A percentile compares a stretch with the other conserved stretches of the same genome.
phyloP scores from a whole-genome alignment of 1,140 invertebrate genomes.

The Eciton burchellii region DNA sequence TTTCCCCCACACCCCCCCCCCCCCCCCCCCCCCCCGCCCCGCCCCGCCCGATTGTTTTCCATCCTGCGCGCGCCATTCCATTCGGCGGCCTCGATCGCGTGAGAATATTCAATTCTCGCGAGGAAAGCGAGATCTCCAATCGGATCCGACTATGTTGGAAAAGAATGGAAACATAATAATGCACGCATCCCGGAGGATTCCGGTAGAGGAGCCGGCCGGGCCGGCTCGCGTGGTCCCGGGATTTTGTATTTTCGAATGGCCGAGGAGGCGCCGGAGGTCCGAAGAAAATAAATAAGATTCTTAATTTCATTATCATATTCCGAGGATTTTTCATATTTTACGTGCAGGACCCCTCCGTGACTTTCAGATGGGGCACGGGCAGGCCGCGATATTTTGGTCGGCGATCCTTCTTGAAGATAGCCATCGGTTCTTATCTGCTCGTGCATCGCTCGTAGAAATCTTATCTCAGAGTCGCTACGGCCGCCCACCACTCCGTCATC shows the following conservation, averaged over 20 bases:
- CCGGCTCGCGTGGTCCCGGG: neutral
- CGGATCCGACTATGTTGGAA: neutral
- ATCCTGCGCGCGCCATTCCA: too few relatives aligned
- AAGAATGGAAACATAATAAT: neutral
- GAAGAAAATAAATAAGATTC: conserved; percentile 62
- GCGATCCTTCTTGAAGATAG: conserved; percentile 68
- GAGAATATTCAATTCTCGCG: too few relatives aligned
- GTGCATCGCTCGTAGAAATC: conserved; percentile 74
- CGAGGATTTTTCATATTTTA: conserved; percentile 74
- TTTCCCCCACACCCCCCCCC: too few relatives aligned
- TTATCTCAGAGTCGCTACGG: conserved; percentile 66
- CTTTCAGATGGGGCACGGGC: conserved; percentile 15
- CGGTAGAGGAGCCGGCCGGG: neutral
- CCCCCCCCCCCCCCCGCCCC: too few relatives aligned
- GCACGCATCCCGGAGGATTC: neutral
- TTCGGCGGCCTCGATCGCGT: too few relatives aligned
- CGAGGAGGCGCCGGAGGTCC: neutral
- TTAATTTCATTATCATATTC: conserved; percentile 76
- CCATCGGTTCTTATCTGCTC: conserved; percentile 66
- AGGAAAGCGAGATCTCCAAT: too few relatives aligned
- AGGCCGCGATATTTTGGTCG: conserved; percentile 66
- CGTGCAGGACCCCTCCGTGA: conserved; percentile 23
- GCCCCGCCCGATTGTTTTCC: too few relatives aligned
- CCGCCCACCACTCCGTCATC: conserved; percentile 66
- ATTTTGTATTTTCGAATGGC: neutral